Conservation (phyloP, 2,888 invertebrate genomes). For the Hypercompe scribonia region DNA sequence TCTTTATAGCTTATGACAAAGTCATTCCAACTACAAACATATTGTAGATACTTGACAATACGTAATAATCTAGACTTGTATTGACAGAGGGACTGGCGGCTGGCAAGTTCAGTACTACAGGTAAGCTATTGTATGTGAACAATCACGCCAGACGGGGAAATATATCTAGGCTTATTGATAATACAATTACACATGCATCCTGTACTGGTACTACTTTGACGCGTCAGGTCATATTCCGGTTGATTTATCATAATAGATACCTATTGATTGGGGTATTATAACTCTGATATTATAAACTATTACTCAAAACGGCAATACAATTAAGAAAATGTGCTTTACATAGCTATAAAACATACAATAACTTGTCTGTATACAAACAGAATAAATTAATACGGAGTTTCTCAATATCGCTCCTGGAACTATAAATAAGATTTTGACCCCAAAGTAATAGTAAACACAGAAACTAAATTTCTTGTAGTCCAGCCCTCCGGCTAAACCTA, state of each 20-base stretch:
- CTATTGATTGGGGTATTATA: background rate
- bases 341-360: too few species aligned
- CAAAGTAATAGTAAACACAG: slow-evolving; percentile 3
- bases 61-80: slow-evolving; percentile 18
- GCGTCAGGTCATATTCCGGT: too few species aligned
- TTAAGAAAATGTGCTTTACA: too few species aligned
- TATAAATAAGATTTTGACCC: background rate
- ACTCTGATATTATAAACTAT: background rate
- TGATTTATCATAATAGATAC: background rate
- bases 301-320: background rate
- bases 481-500: slow-evolving; percentile 6
- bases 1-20: background rate
- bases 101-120: slow-evolving; percentile 54
- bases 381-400: background rate
- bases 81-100: slow-evolving; percentile 35
- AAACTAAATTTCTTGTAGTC: slow-evolving; percentile 5
- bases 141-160: slow-evolving; percentile 41
- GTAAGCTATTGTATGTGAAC: slow-evolving; percentile 48
- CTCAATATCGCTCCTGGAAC: background rate
- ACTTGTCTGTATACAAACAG: background rate
- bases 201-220: background rate
- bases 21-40: slow-evolving; percentile 3
- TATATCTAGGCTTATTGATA: slow-evolving; percentile 41
- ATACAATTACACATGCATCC: slow-evolving; percentile 29
- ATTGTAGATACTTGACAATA: slow-evolving; percentile 7